A percentile compares a stretch with the other conserved stretches of the same genome.
phyloP scores from a whole-genome alignment of 2,797 vertebrate species.

The Characodon lateralis region DNA sequence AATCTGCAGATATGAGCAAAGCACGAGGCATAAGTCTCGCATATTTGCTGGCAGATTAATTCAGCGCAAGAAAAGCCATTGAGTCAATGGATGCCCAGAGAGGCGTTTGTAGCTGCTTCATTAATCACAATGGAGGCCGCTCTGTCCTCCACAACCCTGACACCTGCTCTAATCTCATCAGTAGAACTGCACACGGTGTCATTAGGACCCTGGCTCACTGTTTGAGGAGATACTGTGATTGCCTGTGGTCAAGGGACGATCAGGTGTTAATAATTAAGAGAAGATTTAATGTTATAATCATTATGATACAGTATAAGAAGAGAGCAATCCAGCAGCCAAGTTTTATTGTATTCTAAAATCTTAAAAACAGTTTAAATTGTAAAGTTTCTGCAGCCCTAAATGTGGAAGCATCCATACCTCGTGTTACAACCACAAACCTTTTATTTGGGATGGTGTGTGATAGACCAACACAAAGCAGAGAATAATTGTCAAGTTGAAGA shows the following conservation, averaged over 20 bases:
- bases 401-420: not conserved
- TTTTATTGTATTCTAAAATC: not conserved
- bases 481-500: not conserved
- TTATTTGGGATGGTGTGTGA: not conserved
- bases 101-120: conserved; percentile 65
- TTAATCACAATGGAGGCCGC: conserved; percentile 72
- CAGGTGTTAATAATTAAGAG: conserved; percentile 5
- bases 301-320: conserved; percentile 19
- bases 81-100: conserved; percentile 72
- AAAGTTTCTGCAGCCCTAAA: not conserved
- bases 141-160: conserved; percentile 53
- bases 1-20: conserved; percentile 38
- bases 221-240: conserved; percentile 30
- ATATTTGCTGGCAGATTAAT: conserved; percentile 75
- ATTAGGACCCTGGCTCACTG: conserved; percentile 40
- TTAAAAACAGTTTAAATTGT: conserved; percentile 1
- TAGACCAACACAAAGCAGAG: not conserved
- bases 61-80: conserved; percentile 40
- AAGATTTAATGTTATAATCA: conserved; percentile 20
- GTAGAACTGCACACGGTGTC: conserved; percentile 44
- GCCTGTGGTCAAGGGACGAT: conserved; percentile 25
- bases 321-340: not conserved
- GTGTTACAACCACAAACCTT: not conserved
- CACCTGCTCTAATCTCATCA: conserved; percentile 68
- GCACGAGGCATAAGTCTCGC: conserved; percentile 61